Evolutionary conservation across 53 echinoderm and acorn worm genomes (phyloP).

Genomic region (Patiria pectinifera): DNA sequence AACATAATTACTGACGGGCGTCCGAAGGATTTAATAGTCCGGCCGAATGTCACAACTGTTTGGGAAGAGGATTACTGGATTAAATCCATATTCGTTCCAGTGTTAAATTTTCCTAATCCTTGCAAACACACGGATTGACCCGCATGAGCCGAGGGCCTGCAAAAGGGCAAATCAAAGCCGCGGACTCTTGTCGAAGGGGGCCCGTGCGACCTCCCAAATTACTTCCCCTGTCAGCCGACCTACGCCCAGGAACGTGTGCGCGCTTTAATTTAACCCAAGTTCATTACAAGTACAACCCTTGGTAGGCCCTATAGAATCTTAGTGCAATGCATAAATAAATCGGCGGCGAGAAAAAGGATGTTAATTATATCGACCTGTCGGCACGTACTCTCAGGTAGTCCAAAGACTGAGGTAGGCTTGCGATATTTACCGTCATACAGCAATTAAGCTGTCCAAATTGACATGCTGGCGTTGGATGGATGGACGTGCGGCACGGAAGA

Average conservation of each 20-base stretch:
- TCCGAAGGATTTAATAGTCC: background rate
- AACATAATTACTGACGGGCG: background rate
- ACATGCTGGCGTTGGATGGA: background rate
- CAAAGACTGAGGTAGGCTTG: background rate
- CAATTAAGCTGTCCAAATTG: slow-evolving; percentile 17
- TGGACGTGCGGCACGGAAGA: background rate
- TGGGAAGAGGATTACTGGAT: background rate
- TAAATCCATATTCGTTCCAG: background rate
- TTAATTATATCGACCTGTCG: slow-evolving; percentile 7
- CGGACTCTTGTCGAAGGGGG: background rate
- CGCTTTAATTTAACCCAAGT: slow-evolving; percentile 4
- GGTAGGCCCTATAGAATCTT: background rate
- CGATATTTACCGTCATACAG: background rate
- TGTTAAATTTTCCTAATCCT: background rate
- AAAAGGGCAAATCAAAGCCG: background rate
- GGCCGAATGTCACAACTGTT: background rate
- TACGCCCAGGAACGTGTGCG: background rate
- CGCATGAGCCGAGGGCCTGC: background rate
- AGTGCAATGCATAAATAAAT: background rate
- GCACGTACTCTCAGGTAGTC: background rate
- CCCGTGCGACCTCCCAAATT: background rate
- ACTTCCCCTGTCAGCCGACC: background rate
- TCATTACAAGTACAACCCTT: background rate
- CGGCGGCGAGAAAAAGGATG: background rate
- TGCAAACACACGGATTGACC: background rate